phyloP scores from a whole-genome alignment of 2,888 invertebrate species.

The Troglohyphantes excavatus region DNA sequence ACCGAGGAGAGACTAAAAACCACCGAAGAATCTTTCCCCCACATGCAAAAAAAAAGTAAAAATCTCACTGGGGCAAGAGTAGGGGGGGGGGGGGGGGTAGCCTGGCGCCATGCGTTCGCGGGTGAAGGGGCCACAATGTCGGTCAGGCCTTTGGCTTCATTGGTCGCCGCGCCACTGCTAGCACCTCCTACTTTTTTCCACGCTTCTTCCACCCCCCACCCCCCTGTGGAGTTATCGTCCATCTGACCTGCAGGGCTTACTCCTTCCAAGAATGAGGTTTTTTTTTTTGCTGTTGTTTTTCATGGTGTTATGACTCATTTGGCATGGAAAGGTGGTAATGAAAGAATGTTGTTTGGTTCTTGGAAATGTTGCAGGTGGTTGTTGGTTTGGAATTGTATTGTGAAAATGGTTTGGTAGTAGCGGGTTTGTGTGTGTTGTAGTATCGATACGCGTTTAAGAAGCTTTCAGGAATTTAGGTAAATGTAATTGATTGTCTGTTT shows the following conservation, averaged over 20 bases:
- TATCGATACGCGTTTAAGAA: too few relatives aligned
- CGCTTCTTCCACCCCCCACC: background rate
- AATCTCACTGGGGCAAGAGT: background rate
- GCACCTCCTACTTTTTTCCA: constrained; percentile 56
- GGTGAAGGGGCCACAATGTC: constrained; percentile 72
- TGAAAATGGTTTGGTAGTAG: too few relatives aligned
- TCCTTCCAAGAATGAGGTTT: background rate
- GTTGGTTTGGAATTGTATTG: too few relatives aligned
- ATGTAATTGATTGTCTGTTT: too few relatives aligned
- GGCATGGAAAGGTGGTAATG: too few relatives aligned
- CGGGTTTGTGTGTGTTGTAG: too few relatives aligned
- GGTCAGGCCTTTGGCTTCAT: constrained; percentile 67
- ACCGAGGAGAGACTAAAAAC: background rate
- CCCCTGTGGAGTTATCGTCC: background rate
- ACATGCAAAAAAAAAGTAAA: background rate
- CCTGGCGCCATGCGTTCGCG: constrained; percentile 51
- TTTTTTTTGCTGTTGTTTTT: background rate
- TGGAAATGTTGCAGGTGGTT: too few relatives aligned
- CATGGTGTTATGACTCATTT: too few relatives aligned
- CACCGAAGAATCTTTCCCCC: too few relatives aligned
- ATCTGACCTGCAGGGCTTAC: background rate
- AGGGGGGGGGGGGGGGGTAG: background rate
- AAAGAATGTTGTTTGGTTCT: too few relatives aligned
- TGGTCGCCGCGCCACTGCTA: constrained; percentile 42
- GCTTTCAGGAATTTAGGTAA: too few relatives aligned